phyloP scores from a whole-genome alignment of 2,888 invertebrate genomes.

The Eupelmus urozonus region DNA sequence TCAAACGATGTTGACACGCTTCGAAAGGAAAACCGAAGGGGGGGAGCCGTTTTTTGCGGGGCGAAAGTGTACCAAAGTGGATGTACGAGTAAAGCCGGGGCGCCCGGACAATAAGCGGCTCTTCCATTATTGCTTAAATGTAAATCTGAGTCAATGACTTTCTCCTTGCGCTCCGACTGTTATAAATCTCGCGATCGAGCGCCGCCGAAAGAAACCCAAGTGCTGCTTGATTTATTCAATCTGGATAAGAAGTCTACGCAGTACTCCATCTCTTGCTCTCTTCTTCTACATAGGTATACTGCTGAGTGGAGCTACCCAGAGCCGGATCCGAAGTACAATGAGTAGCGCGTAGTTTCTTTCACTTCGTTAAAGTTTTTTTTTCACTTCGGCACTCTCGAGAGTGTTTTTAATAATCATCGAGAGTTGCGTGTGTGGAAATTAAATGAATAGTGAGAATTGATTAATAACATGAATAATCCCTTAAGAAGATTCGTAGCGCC shows the following conservation, averaged over 20 bases:
- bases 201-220: constrained; percentile 47
- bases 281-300: neutral
- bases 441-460: constrained; percentile 27
- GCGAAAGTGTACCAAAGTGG: constrained; percentile 31
- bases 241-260: constrained; percentile 46
- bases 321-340: constrained; percentile 9
- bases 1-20: constrained; percentile 29
- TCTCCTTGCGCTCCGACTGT: constrained; percentile 47
- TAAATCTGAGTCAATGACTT: constrained; percentile 58
- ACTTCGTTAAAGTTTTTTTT: too few relatives aligned
- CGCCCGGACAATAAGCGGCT: constrained; percentile 43
- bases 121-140: constrained; percentile 57
- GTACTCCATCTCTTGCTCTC: constrained; percentile 1
- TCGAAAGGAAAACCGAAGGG: constrained; percentile 33
- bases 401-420: too few relatives aligned
- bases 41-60: constrained; percentile 5
- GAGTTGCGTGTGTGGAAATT: neutral
- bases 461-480: constrained; percentile 7
- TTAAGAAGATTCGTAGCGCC: neutral
- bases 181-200: constrained; percentile 57
- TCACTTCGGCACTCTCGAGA: too few relatives aligned
- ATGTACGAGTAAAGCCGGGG: neutral
- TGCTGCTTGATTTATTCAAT: constrained; percentile 54
- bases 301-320: neutral
- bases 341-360: too few relatives aligned